Conservation (phyloP, 2,113 vertebrate genomes). For the Barnardius zonarius region DNA sequence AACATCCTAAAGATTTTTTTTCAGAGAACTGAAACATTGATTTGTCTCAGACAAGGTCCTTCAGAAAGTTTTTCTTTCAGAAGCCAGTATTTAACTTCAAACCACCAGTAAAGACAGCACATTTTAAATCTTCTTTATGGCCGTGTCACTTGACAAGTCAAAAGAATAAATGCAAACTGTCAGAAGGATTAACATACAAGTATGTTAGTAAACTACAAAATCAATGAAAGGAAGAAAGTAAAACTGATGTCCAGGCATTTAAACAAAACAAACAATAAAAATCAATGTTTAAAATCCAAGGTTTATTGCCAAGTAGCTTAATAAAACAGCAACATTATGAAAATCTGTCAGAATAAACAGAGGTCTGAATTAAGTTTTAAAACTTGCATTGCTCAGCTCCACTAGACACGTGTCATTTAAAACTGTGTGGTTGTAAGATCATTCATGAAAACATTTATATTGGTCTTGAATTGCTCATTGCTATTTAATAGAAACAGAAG, state of each 20-base stretch:
- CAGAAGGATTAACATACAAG: background rate
- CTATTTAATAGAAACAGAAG: conserved; percentile 46
- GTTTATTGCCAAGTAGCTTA: background rate
- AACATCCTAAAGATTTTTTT: background rate
- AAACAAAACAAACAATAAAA: background rate
- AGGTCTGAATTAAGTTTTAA: background rate
- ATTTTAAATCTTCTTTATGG: background rate
- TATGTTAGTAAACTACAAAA: background rate
- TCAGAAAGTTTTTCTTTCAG: background rate
- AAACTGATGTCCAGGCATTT: background rate
- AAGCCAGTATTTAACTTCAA: background rate
- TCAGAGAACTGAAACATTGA: background rate
- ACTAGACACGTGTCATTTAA: background rate
- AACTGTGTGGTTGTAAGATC: background rate
- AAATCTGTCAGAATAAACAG: background rate
- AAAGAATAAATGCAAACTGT: background rate
- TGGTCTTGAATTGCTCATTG: background rate
- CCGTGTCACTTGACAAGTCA: background rate
- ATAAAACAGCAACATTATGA: background rate
- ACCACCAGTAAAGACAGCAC: background rate
- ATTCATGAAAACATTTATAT: background rate
- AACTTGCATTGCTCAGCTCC: background rate
- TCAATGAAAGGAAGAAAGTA: background rate
- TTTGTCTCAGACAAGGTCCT: background rate
- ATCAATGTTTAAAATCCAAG: background rate